phyloP scores from a whole-genome alignment of 2,888 invertebrate genomes.

The Drosophila limbata region DNA sequence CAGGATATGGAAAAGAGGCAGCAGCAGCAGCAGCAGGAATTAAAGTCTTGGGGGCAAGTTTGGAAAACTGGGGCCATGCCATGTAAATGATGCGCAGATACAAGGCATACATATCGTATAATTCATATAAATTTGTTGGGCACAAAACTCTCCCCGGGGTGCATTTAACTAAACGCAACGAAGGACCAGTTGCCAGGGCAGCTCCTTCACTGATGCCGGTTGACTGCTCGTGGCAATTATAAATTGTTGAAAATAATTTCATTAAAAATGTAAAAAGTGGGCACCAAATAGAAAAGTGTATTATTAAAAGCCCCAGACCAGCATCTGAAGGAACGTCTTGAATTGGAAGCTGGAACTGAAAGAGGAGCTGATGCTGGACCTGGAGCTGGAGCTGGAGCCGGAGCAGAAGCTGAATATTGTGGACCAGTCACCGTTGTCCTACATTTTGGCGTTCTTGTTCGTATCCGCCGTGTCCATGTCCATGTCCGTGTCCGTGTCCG shows the following conservation, averaged over 20 bases:
- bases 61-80: constrained; percentile 16
- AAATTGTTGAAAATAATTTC: constrained; percentile 81
- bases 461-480: constrained; percentile 28
- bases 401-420: constrained; percentile 8
- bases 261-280: constrained; percentile 79
- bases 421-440: constrained; percentile 24
- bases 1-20: neutral
- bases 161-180: constrained; percentile 71
- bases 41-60: constrained; percentile 25
- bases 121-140: constrained; percentile 70
- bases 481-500: constrained; percentile 10
- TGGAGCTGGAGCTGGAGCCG: neutral
- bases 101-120: constrained; percentile 57
- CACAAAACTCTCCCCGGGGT: constrained; percentile 73
- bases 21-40: neutral
- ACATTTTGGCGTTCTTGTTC: constrained; percentile 32
- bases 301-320: constrained; percentile 54
- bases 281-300: constrained; percentile 65
- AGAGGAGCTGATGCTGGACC: constrained; percentile 1
- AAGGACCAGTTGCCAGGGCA: neutral
- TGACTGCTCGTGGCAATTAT: constrained; percentile 76
- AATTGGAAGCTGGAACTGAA: constrained; percentile 7
- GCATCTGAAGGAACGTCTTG: constrained; percentile 8
- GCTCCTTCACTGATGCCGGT: constrained; percentile 24
- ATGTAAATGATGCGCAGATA: constrained; percentile 28